Percentiles rank a stretch among this genome's conserved stretches.
Conservation (phyloP, 2,113 vertebrate genomes). For the Cranoglanis bouderius region DNA sequence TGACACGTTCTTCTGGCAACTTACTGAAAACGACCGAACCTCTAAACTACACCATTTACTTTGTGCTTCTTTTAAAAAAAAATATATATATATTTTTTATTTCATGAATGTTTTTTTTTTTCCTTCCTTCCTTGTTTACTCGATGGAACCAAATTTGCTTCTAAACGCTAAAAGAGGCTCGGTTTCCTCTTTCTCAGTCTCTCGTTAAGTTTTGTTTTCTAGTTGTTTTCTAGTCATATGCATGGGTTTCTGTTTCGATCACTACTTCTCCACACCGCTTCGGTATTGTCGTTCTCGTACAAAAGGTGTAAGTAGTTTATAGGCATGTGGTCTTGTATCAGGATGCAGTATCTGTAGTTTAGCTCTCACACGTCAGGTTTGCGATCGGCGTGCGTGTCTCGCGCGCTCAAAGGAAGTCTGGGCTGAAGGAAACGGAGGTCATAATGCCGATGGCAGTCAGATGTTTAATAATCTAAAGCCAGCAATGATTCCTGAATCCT, state of each 20-base stretch:
- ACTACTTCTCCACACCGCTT: neutral
- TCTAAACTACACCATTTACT: conserved; percentile 37
- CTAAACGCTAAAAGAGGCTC: conserved; percentile 3
- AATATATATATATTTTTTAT: neutral
- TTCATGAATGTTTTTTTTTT: neutral
- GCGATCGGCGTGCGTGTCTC: neutral
- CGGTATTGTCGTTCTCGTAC: neutral
- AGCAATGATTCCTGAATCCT: conserved; percentile 43
- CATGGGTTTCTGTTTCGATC: conserved; percentile 13
- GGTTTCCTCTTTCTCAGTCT: conserved; percentile 17
- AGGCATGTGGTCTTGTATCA: neutral
- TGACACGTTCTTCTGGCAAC: conserved; percentile 36
- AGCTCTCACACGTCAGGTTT: neutral
- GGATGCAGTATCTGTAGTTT: neutral
- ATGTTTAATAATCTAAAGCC: conserved; percentile 39
- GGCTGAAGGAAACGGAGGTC: conserved; percentile 37
- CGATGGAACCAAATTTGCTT: conserved; percentile 35
- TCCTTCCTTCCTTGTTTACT: conserved; percentile 6
- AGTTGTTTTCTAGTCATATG: neutral
- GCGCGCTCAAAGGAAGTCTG: conserved; percentile 1
- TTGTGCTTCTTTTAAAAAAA: neutral
- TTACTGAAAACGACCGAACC: conserved; percentile 50
- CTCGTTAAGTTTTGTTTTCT: neutral
- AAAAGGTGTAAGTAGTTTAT: neutral
- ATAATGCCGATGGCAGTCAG: conserved; percentile 21